These are phyloP conservation scores for Laticauda colubrina DNA, from an alignment of 2,113 vertebrate species.

Conservation along the genomic window DNA sequence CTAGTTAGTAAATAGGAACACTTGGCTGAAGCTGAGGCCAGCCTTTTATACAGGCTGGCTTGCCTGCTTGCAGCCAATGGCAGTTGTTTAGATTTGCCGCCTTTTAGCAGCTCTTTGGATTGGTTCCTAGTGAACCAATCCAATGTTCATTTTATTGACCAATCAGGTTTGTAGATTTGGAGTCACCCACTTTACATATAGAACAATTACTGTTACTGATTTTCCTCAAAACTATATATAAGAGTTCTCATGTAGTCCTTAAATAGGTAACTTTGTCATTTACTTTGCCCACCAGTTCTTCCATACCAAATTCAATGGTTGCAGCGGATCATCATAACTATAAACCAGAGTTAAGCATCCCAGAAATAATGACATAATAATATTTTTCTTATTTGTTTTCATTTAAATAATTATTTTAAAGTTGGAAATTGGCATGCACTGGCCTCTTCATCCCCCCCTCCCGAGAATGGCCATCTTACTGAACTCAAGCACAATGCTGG, in stretches of 20 bases:
- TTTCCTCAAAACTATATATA: background rate
- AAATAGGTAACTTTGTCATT: background rate
- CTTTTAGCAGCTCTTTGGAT: too few species aligned
- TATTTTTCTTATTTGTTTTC: background rate
- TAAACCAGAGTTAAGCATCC: background rate
- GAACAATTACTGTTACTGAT: background rate
- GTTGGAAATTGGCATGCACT: background rate
- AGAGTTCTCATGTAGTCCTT: background rate
- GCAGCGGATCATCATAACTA: background rate
- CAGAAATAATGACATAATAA: background rate
- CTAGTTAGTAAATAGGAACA: too few species aligned
- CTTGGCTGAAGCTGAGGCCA: too few species aligned
- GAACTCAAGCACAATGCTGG: background rate
- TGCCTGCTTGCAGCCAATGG: too few species aligned
- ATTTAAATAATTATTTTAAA: background rate
- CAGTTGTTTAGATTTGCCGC: too few species aligned
- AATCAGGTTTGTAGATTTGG: too few species aligned
- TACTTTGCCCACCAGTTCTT: background rate
- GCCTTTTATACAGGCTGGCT: too few species aligned
- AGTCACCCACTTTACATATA: too few species aligned
- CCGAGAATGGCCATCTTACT: background rate
- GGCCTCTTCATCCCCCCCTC: background rate
- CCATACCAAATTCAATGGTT: background rate
- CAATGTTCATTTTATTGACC: too few species aligned
- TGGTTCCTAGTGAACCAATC: too few species aligned